Evolutionary conservation across 2,888 invertebrate genomes (phyloP).

Genomic region (Teleiodes luculella): DNA sequence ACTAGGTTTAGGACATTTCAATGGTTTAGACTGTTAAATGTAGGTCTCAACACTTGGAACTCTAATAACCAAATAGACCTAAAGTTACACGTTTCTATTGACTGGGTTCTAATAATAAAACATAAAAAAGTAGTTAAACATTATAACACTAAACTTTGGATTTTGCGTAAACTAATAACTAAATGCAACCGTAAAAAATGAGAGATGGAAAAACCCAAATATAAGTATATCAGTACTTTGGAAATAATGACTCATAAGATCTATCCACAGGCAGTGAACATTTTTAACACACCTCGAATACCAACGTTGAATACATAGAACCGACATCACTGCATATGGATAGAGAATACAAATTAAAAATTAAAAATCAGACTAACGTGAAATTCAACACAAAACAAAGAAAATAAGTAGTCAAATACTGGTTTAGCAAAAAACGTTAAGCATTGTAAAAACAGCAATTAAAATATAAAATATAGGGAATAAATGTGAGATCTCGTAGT

Average conservation of each 20-base stretch:
- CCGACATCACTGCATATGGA: slow-evolving; percentile 64
- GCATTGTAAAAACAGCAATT: slow-evolving; percentile 77
- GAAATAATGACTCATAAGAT: slow-evolving; percentile 65
- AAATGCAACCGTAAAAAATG: slow-evolving; percentile 73
- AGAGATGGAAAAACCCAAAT: slow-evolving; percentile 64
- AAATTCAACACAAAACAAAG: slow-evolving; percentile 73
- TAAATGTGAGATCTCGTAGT: slow-evolving; percentile 79
- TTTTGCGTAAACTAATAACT: slow-evolving; percentile 73
- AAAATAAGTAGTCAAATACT: slow-evolving; percentile 74
- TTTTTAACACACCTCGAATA: slow-evolving; percentile 48
- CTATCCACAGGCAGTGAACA: slow-evolving; percentile 64
- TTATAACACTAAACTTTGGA: slow-evolving; percentile 76
- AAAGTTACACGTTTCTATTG: slow-evolving; percentile 33
- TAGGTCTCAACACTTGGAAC: slow-evolving; percentile 22
- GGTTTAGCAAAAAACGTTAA: slow-evolving; percentile 76
- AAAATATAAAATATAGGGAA: slow-evolving; percentile 76
- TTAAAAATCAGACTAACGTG: slow-evolving; percentile 70
- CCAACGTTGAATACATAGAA: slow-evolving; percentile 55
- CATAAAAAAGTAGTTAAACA: slow-evolving; percentile 15
- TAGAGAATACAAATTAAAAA: slow-evolving; percentile 42
- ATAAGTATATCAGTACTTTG: slow-evolving; percentile 70
- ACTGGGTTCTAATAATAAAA: slow-evolving; percentile 38
- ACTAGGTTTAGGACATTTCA: slow-evolving; percentile 33
- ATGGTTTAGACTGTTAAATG: background rate
- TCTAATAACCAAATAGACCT: slow-evolving; percentile 51